Conservation (phyloP, 2,888 invertebrate genomes). For the Xanthostigma xanthostigma region DNA sequence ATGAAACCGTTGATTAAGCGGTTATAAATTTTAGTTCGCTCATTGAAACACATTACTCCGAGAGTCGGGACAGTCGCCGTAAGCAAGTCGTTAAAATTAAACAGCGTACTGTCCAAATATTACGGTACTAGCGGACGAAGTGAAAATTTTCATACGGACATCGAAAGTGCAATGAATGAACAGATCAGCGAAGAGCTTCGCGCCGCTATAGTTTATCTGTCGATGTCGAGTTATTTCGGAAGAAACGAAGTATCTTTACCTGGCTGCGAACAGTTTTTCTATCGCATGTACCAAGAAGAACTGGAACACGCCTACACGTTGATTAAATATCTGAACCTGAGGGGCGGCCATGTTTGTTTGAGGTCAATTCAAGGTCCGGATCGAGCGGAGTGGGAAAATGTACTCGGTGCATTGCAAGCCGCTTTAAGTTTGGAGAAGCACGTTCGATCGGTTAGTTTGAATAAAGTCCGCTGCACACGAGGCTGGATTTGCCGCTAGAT, state of each 20-base stretch:
- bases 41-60: too few relatives aligned
- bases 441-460: constrained; percentile 22
- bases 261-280: constrained; percentile 29
- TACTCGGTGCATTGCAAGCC: constrained; percentile 27
- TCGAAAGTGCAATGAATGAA: constrained; percentile 34
- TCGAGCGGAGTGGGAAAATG: constrained; percentile 26
- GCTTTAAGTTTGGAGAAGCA: constrained; percentile 23
- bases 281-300: constrained; percentile 34
- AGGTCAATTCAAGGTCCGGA: constrained; percentile 20
- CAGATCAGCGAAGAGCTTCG: constrained; percentile 42
- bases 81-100: too few relatives aligned
- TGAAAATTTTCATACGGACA: constrained; percentile 20
- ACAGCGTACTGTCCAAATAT: too few relatives aligned
- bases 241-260: constrained; percentile 30
- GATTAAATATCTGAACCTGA: constrained; percentile 30
- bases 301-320: constrained; percentile 29
- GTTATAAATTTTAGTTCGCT: too few relatives aligned
- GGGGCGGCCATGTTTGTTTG: constrained; percentile 30
- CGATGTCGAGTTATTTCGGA: constrained; percentile 39
- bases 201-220: constrained; percentile 43
- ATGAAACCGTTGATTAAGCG: too few relatives aligned
- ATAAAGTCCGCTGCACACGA: neutral
- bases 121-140: too few relatives aligned
- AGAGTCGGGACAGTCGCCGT: too few relatives aligned
- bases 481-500: too few relatives aligned